phyloP scores from a whole-genome alignment of 2,113 vertebrate genomes.

The Fulica atra region DNA sequence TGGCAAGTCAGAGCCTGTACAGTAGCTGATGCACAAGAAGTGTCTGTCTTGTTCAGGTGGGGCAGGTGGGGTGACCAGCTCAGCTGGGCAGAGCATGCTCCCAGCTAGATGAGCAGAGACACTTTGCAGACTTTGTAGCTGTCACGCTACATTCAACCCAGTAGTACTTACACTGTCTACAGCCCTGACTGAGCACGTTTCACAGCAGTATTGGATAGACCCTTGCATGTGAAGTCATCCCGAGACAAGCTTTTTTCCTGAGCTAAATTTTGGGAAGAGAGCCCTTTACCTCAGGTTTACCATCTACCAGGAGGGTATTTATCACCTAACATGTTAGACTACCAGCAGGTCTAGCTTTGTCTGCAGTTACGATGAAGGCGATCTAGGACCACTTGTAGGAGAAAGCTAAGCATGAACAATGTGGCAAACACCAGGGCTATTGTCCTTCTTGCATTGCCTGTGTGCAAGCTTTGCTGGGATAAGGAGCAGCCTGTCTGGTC shows the following conservation, averaged over 20 bases:
- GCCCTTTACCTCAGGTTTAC: neutral
- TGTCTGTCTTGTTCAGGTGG: neutral
- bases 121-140: neutral
- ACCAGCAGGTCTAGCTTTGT: neutral
- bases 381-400: neutral
- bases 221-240: neutral
- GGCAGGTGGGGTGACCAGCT: neutral
- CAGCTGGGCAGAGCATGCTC: neutral
- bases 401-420: neutral
- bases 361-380: neutral
- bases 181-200: neutral
- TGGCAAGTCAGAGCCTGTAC: fast-evolving
- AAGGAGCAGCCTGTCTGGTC: neutral
- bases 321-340: neutral
- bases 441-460: neutral
- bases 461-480: neutral
- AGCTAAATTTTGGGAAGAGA: neutral
- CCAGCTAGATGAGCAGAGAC: fast-evolving
- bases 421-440: neutral
- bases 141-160: neutral
- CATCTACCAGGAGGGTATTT: neutral
- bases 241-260: neutral
- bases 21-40: neutral
- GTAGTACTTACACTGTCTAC: neutral
- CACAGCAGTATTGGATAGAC: neutral